phyloP scores from a whole-genome alignment of 2,888 invertebrate genomes.

The Chaetogeoica ovagalla region DNA sequence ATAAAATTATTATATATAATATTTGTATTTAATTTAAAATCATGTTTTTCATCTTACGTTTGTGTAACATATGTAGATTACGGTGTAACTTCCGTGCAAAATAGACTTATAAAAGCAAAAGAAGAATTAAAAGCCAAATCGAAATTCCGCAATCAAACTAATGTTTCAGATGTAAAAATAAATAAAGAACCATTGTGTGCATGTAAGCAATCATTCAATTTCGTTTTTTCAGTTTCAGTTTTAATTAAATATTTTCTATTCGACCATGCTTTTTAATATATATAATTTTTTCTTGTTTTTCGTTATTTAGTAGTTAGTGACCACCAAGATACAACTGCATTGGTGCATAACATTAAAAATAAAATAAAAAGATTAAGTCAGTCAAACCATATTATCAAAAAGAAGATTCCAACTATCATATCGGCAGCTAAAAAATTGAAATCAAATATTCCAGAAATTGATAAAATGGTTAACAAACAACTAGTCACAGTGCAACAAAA shows the following conservation, averaged over 20 bases:
- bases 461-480: conserved; percentile 9
- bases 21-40: not conserved
- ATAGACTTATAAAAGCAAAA: conserved; percentile 30
- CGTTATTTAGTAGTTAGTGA: not conserved
- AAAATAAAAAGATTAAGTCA: conserved; percentile 26
- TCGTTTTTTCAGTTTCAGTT: not conserved
- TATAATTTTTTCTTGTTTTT: not conserved
- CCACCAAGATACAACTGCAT: not conserved
- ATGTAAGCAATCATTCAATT: conserved; percentile 3
- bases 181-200: not conserved
- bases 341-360: not conserved
- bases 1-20: no score
- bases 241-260: not conserved
- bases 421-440: conserved; percentile 5
- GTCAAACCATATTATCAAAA: not conserved
- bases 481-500: conserved; percentile 15
- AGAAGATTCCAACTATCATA: not conserved
- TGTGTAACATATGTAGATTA: not conserved
- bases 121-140: conserved; percentile 28
- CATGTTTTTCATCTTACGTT: not conserved
- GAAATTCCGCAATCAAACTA: not conserved
- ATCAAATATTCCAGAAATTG: conserved; percentile 11
- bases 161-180: not conserved
- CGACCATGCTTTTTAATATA: not conserved
- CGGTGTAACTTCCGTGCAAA: conserved; percentile 26